Evolutionary conservation across 2,888 invertebrate genomes (phyloP).

Genomic region (Drosophila multiciliata): DNA sequence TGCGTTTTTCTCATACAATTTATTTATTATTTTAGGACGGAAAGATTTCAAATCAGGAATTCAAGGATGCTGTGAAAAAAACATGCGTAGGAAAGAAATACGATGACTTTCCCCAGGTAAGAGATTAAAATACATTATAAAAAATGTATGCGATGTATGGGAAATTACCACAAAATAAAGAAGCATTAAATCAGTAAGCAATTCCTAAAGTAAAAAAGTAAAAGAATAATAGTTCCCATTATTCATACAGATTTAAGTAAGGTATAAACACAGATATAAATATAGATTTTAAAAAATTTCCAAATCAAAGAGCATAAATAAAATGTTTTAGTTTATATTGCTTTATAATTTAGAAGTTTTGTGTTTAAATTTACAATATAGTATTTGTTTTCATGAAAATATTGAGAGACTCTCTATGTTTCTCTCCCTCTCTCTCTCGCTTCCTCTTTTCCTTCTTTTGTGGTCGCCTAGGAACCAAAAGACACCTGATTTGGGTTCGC

Average conservation of each 20-base stretch:
- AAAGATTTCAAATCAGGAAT: slow-evolving; percentile 92
- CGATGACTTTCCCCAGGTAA: slow-evolving; percentile 90
- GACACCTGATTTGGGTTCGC: not conserved
- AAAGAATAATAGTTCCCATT: not conserved
- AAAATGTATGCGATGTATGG: not conserved
- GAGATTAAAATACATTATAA: not conserved
- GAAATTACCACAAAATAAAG: not conserved
- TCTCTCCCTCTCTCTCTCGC: not conserved
- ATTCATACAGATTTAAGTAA: not conserved
- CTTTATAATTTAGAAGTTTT: not conserved
- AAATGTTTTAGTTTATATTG: not conserved
- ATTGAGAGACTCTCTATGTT: not conserved
- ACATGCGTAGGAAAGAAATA: slow-evolving; percentile 92
- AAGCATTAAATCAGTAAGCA: not conserved
- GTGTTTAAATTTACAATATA: not conserved
- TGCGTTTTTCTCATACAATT: not conserved
- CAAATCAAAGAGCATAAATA: not conserved
- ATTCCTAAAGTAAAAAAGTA: no score
- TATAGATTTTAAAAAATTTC: not conserved
- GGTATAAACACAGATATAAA: not conserved
- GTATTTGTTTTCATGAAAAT: not conserved
- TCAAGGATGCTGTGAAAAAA: slow-evolving; percentile 92
- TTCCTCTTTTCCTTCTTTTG: not conserved
- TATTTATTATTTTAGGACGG: slow-evolving; percentile 88
- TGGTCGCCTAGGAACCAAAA: not conserved